Evolutionary conservation across 1,140 invertebrate genomes (phyloP).

Genomic region (Caenorhabditis brenneri): DNA sequence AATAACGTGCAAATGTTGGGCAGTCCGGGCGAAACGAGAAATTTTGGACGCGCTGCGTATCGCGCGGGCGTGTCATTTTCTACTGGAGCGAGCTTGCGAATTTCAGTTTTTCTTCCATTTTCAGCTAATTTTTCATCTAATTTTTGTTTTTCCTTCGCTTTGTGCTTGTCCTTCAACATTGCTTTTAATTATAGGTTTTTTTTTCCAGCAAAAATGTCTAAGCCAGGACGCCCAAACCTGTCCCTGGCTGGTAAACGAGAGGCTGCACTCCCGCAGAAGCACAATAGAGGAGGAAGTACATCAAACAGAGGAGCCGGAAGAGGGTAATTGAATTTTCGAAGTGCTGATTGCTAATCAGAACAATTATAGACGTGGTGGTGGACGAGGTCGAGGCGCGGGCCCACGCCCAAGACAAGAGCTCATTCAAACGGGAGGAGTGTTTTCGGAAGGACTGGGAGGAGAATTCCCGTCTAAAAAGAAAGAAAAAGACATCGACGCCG

Average conservation of each 20-base stretch:
- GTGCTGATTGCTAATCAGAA: not conserved
- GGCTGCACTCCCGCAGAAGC: not conserved
- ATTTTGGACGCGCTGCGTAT: not conserved
- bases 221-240: constrained; percentile 27
- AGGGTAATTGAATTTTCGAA: not conserved
- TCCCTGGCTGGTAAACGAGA: constrained; percentile 5
- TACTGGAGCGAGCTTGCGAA: too few species aligned
- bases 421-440: constrained; percentile 22
- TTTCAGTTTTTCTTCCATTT: not conserved
- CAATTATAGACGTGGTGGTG: not conserved
- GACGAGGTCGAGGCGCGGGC: not conserved
- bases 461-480: not conserved
- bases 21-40: constrained; percentile 1
- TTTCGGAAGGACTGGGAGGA: not conserved
- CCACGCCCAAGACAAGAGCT: not conserved
- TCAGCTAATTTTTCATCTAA: not conserved
- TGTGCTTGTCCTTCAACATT: not conserved
- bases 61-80: too few species aligned
- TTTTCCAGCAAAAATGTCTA: not conserved
- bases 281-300: not conserved
- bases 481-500: not conserved
- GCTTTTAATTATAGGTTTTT: not conserved
- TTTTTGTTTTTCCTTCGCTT: too few species aligned
- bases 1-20: not conserved
- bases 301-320: constrained; percentile 1